These are phyloP conservation scores for Rhizomys pruinosus DNA, from an alignment of 2,113 vertebrate species.

Conservation along the genomic window DNA sequence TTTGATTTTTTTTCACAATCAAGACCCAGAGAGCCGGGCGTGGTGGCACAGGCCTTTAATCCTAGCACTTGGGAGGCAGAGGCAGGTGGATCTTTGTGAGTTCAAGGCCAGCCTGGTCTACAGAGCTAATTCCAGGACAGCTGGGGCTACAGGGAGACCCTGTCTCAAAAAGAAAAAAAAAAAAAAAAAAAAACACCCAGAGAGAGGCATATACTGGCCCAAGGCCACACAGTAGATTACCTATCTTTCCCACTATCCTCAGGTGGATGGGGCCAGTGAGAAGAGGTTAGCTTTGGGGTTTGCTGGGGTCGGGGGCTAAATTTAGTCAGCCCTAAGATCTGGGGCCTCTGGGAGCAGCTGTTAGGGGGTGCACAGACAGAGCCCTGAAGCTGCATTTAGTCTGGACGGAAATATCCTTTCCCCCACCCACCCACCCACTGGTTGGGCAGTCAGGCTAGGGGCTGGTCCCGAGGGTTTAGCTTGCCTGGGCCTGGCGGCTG, in stretches of 20 bases:
- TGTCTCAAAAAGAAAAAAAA: too few species aligned
- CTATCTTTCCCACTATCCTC: not conserved
- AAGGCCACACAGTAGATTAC: conserved; percentile 39
- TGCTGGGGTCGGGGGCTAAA: conserved; percentile 65
- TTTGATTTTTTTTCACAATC: conserved; percentile 12
- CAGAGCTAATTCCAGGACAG: too few species aligned
- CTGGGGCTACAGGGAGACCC: too few species aligned
- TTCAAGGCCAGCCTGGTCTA: too few species aligned
- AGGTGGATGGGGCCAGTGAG: not conserved
- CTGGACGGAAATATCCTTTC: conserved; percentile 81
- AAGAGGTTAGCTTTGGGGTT: conserved; percentile 67
- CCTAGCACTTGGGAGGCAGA: too few species aligned
- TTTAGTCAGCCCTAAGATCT: conserved; percentile 74
- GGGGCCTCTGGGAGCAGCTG: conserved; percentile 79
- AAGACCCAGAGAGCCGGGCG: conserved; percentile 66
- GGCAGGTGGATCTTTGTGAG: too few species aligned
- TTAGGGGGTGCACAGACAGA: conserved; percentile 63
- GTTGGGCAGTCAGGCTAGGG: conserved; percentile 72
- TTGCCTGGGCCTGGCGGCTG: conserved; percentile 79
- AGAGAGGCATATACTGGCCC: not conserved
- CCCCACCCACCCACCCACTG: conserved; percentile 72
- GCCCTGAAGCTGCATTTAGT: conserved; percentile 79
- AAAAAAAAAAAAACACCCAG: too few species aligned
- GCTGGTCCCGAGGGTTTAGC: conserved; percentile 81
- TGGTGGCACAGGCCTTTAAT: too few species aligned